These are phyloP conservation scores for Melinopterus prodromus DNA, from an alignment of 2,888 invertebrate genomes.

Conservation along the genomic window DNA sequence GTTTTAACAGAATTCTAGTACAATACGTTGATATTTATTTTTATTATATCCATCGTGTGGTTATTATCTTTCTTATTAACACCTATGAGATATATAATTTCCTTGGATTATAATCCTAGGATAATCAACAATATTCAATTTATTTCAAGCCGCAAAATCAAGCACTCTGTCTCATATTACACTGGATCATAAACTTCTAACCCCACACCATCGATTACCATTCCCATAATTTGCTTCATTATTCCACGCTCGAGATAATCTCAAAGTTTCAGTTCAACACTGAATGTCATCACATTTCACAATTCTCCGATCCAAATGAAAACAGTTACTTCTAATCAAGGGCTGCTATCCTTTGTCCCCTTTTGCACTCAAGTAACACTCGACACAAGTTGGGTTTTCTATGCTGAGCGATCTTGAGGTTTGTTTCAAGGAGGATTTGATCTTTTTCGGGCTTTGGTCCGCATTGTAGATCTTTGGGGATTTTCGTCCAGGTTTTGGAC, in stretches of 20 bases:
- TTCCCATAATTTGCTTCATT: background rate
- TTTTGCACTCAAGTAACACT: constrained; percentile 74
- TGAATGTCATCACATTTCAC: constrained; percentile 53
- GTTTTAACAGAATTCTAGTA: no score
- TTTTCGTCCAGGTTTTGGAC: constrained; percentile 44
- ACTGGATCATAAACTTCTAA: no score
- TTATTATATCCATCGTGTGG: no score
- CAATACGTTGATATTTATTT: no score
- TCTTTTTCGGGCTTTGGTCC: constrained; percentile 52
- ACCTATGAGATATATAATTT: no score
- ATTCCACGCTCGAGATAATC: constrained; percentile 10
- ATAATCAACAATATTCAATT: no score
- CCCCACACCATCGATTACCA: constrained; percentile 18
- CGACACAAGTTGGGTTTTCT: constrained; percentile 77
- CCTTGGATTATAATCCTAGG: no score
- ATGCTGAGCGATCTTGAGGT: constrained; percentile 66
- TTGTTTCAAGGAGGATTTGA: constrained; percentile 58
- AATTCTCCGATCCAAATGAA: constrained; percentile 40
- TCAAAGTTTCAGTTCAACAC: constrained; percentile 45
- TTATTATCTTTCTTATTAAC: no score
- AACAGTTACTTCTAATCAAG: constrained; percentile 33
- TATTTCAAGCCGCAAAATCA: no score
- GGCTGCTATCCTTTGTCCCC: constrained; percentile 59
- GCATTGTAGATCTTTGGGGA: constrained; percentile 32
- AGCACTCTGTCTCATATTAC: background rate